phyloP scores from a whole-genome alignment of 2,888 invertebrate species.

The Parnassius mnemosyne region DNA sequence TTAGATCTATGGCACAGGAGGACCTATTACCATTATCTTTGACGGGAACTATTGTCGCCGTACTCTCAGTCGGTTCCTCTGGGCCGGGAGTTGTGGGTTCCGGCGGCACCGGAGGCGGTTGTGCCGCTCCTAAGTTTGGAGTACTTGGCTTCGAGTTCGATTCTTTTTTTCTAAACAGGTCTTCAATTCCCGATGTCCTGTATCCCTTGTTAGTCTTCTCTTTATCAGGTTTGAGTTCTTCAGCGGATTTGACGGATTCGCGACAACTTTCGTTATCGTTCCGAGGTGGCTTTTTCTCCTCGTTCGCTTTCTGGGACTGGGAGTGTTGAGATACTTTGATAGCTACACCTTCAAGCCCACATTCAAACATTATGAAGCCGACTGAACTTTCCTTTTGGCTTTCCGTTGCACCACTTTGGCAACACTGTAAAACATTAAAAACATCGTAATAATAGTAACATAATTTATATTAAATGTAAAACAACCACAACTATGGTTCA shows the following conservation, averaged over 20 bases:
- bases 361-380: constrained; percentile 98
- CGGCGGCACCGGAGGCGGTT: constrained; percentile 57
- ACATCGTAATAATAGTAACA: not conserved
- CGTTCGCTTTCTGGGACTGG: constrained; percentile 87
- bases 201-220: constrained; percentile 53
- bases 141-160: constrained; percentile 79
- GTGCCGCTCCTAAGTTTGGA: constrained; percentile 74
- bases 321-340: constrained; percentile 88
- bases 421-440: constrained; percentile 40
- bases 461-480: not conserved
- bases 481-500: not conserved
- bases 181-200: constrained; percentile 69
- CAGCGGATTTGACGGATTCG: constrained; percentile 73
- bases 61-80: constrained; percentile 62
- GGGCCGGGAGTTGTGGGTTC: constrained; percentile 55
- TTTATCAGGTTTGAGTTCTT: constrained; percentile 66
- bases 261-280: constrained; percentile 67
- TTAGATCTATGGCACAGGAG: constrained; percentile 92
- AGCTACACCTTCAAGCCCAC: constrained; percentile 94
- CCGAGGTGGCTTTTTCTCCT: constrained; percentile 71
- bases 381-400: constrained; percentile 83
- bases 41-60: constrained; percentile 64
- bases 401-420: constrained; percentile 66
- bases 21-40: constrained; percentile 89
- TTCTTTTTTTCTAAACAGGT: constrained; percentile 75